These are phyloP conservation scores for Exaiptasia diaphana DNA, from an alignment of 64 coral and sea anemone species.

Conservation along the genomic window DNA sequence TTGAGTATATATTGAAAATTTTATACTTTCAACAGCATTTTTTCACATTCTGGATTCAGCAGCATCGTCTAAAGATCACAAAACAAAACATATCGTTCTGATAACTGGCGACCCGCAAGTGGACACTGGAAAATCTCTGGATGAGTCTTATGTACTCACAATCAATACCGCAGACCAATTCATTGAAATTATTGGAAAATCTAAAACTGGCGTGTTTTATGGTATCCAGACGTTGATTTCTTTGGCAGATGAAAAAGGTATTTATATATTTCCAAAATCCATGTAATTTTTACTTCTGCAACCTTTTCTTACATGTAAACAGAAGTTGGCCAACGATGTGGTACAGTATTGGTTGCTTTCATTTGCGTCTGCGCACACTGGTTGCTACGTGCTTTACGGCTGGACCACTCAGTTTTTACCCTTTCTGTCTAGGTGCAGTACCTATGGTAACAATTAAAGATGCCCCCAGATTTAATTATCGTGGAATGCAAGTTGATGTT, in stretches of 20 bases:
- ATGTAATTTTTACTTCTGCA: neutral
- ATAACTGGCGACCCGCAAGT: no score
- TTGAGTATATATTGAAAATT: no score
- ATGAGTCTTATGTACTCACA: slow-evolving; percentile 34
- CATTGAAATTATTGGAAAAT: slow-evolving; percentile 22
- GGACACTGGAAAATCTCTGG: no score
- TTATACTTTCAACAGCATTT: no score
- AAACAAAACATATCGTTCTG: no score
- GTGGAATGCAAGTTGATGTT: slow-evolving; percentile 62
- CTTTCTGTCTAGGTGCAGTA: slow-evolving; percentile 23
- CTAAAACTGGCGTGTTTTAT: slow-evolving; percentile 38
- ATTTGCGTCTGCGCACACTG: no score
- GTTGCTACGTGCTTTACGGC: slow-evolving; percentile 54
- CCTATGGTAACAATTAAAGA: slow-evolving; percentile 42
- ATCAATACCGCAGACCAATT: neutral
- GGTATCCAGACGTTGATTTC: slow-evolving; percentile 47
- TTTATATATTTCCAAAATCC: neutral
- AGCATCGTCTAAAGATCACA: no score
- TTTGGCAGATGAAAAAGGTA: slow-evolving; percentile 6
- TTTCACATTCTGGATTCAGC: no score
- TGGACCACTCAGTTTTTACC: slow-evolving; percentile 58
- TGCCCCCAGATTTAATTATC: slow-evolving; percentile 51
- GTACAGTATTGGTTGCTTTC: no score
- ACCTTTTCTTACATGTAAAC: neutral
- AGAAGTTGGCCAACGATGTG: no score